Percentiles rank a stretch among this genome's conserved stretches.
Conservation (phyloP, 1,140 invertebrate genomes). For the Aphaenogaster floridana region DNA sequence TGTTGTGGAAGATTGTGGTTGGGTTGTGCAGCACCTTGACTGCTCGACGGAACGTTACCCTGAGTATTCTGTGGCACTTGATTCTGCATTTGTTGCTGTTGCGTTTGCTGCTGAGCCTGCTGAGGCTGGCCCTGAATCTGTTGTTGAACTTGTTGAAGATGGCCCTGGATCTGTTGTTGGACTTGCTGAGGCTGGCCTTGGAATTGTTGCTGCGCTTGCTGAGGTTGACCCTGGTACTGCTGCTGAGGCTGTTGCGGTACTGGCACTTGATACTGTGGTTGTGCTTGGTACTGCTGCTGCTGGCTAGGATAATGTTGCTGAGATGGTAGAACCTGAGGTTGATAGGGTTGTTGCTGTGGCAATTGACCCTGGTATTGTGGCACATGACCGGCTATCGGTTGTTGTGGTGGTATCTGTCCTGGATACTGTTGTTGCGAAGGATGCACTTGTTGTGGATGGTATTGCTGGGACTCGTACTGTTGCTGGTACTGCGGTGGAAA, state of each 20-base stretch:
- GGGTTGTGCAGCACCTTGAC: conserved; percentile 57
- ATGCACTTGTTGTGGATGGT: conserved; percentile 46
- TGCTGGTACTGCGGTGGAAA: conserved; percentile 66
- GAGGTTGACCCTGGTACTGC: conserved; percentile 19
- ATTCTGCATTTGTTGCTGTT: conserved; percentile 59
- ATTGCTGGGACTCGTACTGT: conserved; percentile 62
- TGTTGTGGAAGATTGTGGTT: conserved; percentile 43
- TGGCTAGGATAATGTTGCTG: conserved; percentile 70
- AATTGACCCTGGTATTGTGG: conserved; percentile 64
- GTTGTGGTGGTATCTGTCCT: conserved; percentile 73
- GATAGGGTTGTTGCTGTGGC: conserved; percentile 66
- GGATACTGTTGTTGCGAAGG: conserved; percentile 70
- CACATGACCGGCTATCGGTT: conserved; percentile 63
- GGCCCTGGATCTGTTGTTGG: conserved; percentile 52
- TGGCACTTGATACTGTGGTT: conserved; percentile 65
- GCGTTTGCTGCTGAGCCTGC: conserved; percentile 56
- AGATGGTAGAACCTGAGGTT: conserved; percentile 63
- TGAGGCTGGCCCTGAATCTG: conserved; percentile 62
- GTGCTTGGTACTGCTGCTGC: conserved; percentile 59
- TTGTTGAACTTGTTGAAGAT: conserved; percentile 39
- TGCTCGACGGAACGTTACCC: conserved; percentile 20
- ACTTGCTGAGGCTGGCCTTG: conserved; percentile 50
- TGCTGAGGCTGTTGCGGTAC: conserved; percentile 51
- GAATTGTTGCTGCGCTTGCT: conserved; percentile 56
- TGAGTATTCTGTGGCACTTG: conserved; percentile 67